Base-by-base conservation (phyloP, 2,888 invertebrate species). In the Apotomis capreana region DNA sequence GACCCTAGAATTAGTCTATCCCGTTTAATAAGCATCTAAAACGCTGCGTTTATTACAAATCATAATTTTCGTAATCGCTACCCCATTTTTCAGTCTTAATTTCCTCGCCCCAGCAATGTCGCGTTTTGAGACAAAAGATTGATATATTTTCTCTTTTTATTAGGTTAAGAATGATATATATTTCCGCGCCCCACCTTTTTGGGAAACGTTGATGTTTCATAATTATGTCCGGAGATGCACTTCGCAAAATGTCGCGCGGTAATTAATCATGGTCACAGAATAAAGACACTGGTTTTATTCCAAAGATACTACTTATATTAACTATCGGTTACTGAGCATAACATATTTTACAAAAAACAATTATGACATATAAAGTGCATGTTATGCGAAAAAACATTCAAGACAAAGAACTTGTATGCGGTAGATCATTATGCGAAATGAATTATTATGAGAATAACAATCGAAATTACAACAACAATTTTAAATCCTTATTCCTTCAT, bases 71-170 rank as follows among this genome's bases (percentile, higher is more conserved):
- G 84, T 90, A 90, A 90, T 89, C 84, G 87, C 75, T 79, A 69
- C 79, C 81, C 83, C 86, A 91, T 91, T 90, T 90, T 88, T 90
- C 89, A 80, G 84, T 83, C 87, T 89, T 91, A 89, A 90, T 89
- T 89, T 87, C 83, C 81, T 82, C 72, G 77, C 81, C 81, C 83
- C 77, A 78, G 59, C 68, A 70, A 55, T 78, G 81, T 81, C 83
- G 81, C 80, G 79, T 74, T 81, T 79, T 83, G 84, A 89, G 86
- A 90, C 90, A 91, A 90, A 89, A 91, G 90, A 91, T 91, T 90
- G 90, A 91, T 90, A 90, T 87, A 88, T 90, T 84, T 82, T 83
- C 82, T 84, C 84, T 86, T 90, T 90, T 89, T 87, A 90, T 91
- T 90, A 87, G 83, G 79, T 88, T 85, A 82, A 86, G 85, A 87